A percentile compares a stretch with the other conserved stretches of the same genome.
phyloP scores from a whole-genome alignment of 2,888 invertebrate species.

The Himalopsyche anomala region DNA sequence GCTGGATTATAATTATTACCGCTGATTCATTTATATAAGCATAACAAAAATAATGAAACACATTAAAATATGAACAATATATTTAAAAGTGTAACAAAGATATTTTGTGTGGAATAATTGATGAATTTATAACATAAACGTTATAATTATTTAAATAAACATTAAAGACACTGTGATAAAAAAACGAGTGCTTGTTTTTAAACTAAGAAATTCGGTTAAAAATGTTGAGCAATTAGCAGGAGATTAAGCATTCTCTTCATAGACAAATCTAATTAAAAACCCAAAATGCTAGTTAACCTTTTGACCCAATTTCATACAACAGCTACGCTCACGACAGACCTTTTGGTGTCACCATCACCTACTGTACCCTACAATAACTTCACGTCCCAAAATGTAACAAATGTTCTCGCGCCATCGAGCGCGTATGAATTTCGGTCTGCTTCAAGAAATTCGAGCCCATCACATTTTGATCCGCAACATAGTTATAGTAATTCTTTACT shows the following conservation, averaged over 20 bases:
- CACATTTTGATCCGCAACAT: conserved; percentile 6
- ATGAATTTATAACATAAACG: too few relatives aligned
- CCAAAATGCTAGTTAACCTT: conserved; percentile 31
- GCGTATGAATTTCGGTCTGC: conserved; percentile 31
- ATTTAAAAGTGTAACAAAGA: too few relatives aligned
- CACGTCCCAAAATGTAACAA: conserved; percentile 23
- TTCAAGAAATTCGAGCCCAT: conserved; percentile 2
- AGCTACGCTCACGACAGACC: conserved; percentile 10
- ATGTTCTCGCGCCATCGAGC: conserved; percentile 30
- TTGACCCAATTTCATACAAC: conserved; percentile 18
- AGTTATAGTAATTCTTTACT: conserved; percentile 11
- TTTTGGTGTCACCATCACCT: conserved; percentile 26
- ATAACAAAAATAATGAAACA: too few relatives aligned
- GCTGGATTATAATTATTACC: too few relatives aligned
- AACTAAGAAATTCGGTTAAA: background rate
- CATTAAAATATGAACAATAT: too few relatives aligned
- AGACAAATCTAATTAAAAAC: background rate
- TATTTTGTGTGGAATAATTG: too few relatives aligned
- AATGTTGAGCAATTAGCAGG: background rate
- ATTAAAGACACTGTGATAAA: too few relatives aligned
- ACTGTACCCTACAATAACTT: conserved; percentile 6
- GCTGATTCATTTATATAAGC: too few relatives aligned
- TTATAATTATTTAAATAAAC: too few relatives aligned
- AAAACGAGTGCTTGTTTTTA: too few relatives aligned
- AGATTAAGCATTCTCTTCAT: background rate